Evolutionary conservation across 2,888 invertebrate species (phyloP).

Genomic region (Conistra vaccinii): DNA sequence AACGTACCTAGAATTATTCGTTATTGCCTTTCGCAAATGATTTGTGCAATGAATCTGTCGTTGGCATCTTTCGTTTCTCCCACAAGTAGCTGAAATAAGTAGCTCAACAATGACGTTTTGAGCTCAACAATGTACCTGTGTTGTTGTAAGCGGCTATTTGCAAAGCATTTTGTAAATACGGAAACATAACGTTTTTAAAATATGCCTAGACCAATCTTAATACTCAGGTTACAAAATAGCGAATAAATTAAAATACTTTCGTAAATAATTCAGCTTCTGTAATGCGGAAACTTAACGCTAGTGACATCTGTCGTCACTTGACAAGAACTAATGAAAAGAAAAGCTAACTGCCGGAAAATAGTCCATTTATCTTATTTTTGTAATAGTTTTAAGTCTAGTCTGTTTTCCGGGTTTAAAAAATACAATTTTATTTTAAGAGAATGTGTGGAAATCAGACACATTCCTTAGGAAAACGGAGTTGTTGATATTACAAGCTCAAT

Average conservation of each 20-base stretch:
- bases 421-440: neutral
- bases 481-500: conserved; percentile 15
- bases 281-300: conserved; percentile 66
- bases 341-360: conserved; percentile 44
- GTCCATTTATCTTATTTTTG: conserved; percentile 37
- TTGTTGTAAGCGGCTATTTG: neutral
- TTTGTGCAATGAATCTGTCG: conserved; percentile 20
- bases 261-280: conserved; percentile 47
- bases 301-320: conserved; percentile 51
- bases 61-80: conserved; percentile 17
- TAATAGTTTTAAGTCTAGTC: conserved; percentile 15
- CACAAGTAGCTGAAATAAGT: conserved; percentile 13
- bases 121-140: conserved; percentile 6
- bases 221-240: conserved; percentile 19
- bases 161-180: conserved; percentile 12
- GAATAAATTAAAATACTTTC: conserved; percentile 38
- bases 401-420: conserved; percentile 41
- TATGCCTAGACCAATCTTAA: conserved; percentile 5
- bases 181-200: conserved; percentile 23
- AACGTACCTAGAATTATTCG: conserved; percentile 7
- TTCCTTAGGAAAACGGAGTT: neutral
- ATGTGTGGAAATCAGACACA: conserved; percentile 3
- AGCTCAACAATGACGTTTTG: conserved; percentile 20
- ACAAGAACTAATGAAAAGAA: conserved; percentile 52
- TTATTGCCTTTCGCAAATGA: conserved; percentile 33